phyloP scores from a whole-genome alignment of 2,888 invertebrate species.

The Lottia scabra region DNA sequence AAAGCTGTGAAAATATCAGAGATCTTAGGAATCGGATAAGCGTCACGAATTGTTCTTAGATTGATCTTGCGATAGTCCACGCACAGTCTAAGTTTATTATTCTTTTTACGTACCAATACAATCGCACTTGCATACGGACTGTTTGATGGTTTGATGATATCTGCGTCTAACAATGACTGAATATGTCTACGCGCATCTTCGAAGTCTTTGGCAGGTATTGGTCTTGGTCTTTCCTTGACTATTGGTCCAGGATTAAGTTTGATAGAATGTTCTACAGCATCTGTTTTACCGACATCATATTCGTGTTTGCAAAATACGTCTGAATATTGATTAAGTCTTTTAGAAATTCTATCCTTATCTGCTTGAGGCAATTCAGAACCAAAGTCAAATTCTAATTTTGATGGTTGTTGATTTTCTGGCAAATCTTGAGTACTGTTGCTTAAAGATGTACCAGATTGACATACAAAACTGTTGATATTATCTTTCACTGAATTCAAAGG shows the following conservation, averaged over 20 bases:
- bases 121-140: conserved; percentile 7
- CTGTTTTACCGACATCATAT: neutral
- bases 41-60: neutral
- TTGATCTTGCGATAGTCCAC: conserved; percentile 7
- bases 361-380: neutral
- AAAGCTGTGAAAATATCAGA: conserved; percentile 9
- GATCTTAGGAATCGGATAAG: conserved; percentile 10
- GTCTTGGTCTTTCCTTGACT: conserved; percentile 7
- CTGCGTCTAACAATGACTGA: neutral
- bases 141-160: conserved; percentile 8
- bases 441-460: neutral
- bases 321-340: neutral
- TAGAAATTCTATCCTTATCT: neutral
- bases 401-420: too few relatives aligned
- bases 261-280: conserved; percentile 4
- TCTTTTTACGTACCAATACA: conserved; percentile 7
- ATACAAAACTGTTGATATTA: neutral
- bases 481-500: neutral
- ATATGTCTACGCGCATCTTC: conserved; percentile 3
- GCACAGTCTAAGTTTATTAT: conserved; percentile 9
- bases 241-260: neutral
- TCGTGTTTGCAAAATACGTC: conserved; percentile 16
- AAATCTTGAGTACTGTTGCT: too few relatives aligned
- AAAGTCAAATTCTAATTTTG: neutral
- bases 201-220: conserved; percentile 1